Evolutionary conservation across 1,140 invertebrate species (phyloP), one percentile per base, ranked within the genome.

Genomic region (Paraescarpia echinospica): DNA sequence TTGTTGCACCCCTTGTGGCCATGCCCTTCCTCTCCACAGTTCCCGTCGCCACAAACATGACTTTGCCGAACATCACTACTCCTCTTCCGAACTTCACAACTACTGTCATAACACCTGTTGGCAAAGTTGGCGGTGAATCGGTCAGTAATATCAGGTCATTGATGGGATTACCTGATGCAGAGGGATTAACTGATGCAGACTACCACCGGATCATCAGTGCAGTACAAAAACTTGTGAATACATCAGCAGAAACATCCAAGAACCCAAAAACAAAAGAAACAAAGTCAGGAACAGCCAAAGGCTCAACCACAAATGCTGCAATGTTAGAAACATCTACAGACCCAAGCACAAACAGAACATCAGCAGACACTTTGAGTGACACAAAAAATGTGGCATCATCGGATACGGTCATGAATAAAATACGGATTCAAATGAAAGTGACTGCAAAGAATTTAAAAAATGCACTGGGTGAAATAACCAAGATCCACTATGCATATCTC

Each of bases 1-100:
- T 96, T 93, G 93, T 97, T 77, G 96, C 96, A 31, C 97, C 97
- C 27, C 94, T 97, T 5, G 93, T 97, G 34, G 96, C 96, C 12
- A 95, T 95, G 48, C 96, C 96, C 33, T 96, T 96, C 92, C 93
- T 96, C 34, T 92, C 92, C 5, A 18, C 33, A 18, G 14, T 34
- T n/a, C 34, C 41, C 18, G 41, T 35, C 34, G 33, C 18, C 91
- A 35, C 34, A 4, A 91, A 91, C 41, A 35, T n/a, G 12, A 91
- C 91, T 41, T 34, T 90, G 34, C 8, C 33, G 4, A 33, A 90
- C 90, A 33, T 90, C 90, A 27, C 90, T 33, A 41, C 35, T 33
- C n/a, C 8, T 33, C 22, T 41, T 90, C 31, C n/a, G 90, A 90
- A 90, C 90, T 27, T 90, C 35, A 90, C 33, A 4, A 90, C 90